A percentile compares a stretch with the other conserved stretches of the same genome.
These are phyloP conservation scores for Leuciscus idus DNA, from an alignment of 2,113 vertebrate species.

Conservation along the genomic window DNA sequence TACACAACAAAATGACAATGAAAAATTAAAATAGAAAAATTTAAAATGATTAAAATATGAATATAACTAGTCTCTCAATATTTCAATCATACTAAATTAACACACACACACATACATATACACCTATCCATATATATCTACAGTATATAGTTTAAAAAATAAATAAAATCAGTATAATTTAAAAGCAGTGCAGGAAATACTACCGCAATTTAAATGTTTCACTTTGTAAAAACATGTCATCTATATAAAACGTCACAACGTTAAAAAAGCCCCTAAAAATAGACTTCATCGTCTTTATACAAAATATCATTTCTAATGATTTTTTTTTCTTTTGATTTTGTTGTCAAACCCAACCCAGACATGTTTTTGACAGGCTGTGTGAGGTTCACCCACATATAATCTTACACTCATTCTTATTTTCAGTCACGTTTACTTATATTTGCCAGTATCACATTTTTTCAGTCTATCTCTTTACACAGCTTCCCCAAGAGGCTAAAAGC, in stretches of 20 bases:
- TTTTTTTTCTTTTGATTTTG: neutral
- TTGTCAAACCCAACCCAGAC: constrained; percentile 2
- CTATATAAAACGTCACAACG: neutral
- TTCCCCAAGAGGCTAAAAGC: neutral
- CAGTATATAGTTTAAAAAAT: too few relatives aligned
- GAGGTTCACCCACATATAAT: neutral
- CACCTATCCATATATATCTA: too few relatives aligned
- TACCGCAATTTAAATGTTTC: neutral
- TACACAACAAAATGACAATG: too few relatives aligned
- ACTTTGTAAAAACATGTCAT: neutral
- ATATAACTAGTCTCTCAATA: too few relatives aligned
- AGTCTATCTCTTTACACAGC: constrained; percentile 1
- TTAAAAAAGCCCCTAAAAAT: neutral
- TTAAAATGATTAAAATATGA: neutral
- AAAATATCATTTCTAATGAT: neutral
- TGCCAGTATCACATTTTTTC: neutral
- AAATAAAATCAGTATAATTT: neutral
- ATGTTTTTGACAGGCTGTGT: neutral
- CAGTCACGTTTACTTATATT: neutral
- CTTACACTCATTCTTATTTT: constrained; percentile 12
- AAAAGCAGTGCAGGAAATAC: neutral
- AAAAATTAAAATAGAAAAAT: too few relatives aligned
- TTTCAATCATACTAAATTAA: too few relatives aligned
- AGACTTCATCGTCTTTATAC: neutral
- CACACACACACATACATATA: too few relatives aligned